Conservation (phyloP, 2,888 invertebrate species). For the Acronicta leporina region DNA sequence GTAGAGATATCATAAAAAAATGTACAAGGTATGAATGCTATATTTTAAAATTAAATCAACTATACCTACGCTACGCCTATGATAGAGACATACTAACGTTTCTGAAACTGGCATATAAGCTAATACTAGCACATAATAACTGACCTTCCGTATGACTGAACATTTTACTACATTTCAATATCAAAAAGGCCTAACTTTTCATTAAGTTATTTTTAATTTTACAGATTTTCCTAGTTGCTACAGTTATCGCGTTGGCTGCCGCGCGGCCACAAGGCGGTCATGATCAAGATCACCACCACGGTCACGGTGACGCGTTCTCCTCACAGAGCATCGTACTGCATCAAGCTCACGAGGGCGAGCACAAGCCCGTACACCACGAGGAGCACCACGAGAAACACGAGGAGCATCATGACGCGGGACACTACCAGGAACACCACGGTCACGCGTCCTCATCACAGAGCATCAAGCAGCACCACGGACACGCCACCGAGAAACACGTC, state of each 20-base stretch:
- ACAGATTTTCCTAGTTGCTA: conserved; percentile 14
- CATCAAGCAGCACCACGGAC: conserved; percentile 56
- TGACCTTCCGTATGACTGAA: too few species aligned
- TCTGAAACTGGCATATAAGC: too few species aligned
- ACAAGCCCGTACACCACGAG: conserved; percentile 14
- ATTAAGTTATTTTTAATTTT: neutral
- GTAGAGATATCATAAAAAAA: conserved; percentile 26
- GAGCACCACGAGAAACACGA: conserved; percentile 14
- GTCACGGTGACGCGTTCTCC: conserved; percentile 55
- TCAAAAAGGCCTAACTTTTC: too few species aligned
- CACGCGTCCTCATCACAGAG: conserved; percentile 50
- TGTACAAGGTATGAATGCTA: conserved; percentile 18
- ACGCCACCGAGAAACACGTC: conserved; percentile 52
- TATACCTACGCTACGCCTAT: too few species aligned
- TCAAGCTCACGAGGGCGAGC: conserved; percentile 50
- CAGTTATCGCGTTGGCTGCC: conserved; percentile 26
- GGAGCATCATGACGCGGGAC: conserved; percentile 11
- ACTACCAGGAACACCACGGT: conserved; percentile 1
- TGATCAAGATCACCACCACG: conserved; percentile 38
- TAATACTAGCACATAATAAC: too few species aligned
- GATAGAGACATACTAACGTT: too few species aligned
- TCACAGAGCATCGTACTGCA: conserved; percentile 69
- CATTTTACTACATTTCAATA: too few species aligned
- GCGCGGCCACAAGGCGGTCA: conserved; percentile 49
- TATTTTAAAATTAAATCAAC: too few species aligned